phyloP scores from a whole-genome alignment of 2,797 vertebrate genomes.

The Paedocypris micromegethes region DNA sequence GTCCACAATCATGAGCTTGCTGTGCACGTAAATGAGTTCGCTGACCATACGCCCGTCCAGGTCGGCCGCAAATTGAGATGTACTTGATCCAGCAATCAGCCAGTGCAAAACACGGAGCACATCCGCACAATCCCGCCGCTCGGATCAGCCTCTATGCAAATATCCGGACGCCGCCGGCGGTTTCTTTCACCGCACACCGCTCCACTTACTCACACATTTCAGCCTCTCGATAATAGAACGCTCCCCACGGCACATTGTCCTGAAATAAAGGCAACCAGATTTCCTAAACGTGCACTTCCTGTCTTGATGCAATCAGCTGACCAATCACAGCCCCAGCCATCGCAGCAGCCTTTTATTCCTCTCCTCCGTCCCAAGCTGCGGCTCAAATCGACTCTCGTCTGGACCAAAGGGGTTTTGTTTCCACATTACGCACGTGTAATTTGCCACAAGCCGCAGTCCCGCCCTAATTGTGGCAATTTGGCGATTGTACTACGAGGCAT shows the following conservation, averaged over 20 bases:
- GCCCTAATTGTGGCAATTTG: constrained; percentile 73
- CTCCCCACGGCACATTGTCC: constrained; percentile 64
- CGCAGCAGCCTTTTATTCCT: constrained; percentile 54
- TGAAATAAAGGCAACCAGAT: constrained; percentile 42
- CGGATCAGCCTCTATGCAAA: background rate
- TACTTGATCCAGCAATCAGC: constrained; percentile 50
- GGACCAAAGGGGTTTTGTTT: constrained; percentile 62
- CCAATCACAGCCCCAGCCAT: constrained; percentile 57
- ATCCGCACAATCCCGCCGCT: background rate
- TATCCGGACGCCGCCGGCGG: constrained; percentile 49
- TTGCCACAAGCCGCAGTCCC: constrained; percentile 60
- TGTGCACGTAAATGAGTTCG: constrained; percentile 56
- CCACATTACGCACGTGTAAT: constrained; percentile 65
- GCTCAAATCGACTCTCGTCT: constrained; percentile 66
- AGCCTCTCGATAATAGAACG: constrained; percentile 63
- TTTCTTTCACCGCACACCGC: constrained; percentile 53
- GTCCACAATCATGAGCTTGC: constrained; percentile 53
- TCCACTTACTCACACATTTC: constrained; percentile 69
- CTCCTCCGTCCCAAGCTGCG: constrained; percentile 60
- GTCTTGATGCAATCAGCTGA: constrained; percentile 42
- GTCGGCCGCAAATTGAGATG: constrained; percentile 52
- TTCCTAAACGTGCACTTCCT: constrained; percentile 43
- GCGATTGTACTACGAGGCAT: constrained; percentile 69
- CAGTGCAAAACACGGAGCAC: constrained; percentile 44
- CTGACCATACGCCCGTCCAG: constrained; percentile 54